Percentiles rank a stretch among this genome's conserved stretches.
Evolutionary conservation across 2,797 vertebrate species (phyloP).

Genomic region (Sciaenops ocellatus): DNA sequence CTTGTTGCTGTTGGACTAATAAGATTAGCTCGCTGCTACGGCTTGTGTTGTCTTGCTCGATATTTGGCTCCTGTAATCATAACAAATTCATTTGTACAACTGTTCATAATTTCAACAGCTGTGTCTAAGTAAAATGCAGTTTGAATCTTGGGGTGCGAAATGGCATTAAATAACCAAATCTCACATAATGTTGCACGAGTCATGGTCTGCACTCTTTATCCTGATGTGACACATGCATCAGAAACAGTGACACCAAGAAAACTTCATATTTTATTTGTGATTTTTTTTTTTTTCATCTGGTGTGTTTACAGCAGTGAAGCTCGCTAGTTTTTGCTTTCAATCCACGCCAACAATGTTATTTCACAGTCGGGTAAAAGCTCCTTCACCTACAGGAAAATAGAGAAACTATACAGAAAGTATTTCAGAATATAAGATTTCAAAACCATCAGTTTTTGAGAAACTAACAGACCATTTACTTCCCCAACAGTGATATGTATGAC

Average conservation of each 20-base stretch:
- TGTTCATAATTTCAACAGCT: no score
- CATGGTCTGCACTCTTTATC: not conserved
- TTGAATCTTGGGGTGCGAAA: no score
- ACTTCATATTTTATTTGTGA: slow-evolving; percentile 45
- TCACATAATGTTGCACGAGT: not conserved
- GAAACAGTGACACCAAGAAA: slow-evolving; percentile 3
- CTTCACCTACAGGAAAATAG: not conserved
- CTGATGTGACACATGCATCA: not conserved
- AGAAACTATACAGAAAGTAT: not conserved
- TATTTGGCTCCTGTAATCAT: no score
- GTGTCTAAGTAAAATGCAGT: no score
- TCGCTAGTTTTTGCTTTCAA: not conserved
- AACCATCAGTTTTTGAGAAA: not conserved
- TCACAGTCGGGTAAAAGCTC: slow-evolving; percentile 3
- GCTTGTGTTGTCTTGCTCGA: no score
- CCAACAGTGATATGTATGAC: not conserved
- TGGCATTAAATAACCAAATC: no score
- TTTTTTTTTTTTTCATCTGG: not conserved
- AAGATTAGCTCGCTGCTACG: no score
- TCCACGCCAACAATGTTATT: not conserved
- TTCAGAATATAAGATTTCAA: not conserved
- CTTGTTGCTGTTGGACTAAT: no score
- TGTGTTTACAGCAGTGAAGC: slow-evolving; percentile 27
- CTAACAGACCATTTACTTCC: not conserved
- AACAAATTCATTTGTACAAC: no score